phyloP scores from a whole-genome alignment of 2,797 vertebrate species.

The Rhinoraja longicauda region DNA sequence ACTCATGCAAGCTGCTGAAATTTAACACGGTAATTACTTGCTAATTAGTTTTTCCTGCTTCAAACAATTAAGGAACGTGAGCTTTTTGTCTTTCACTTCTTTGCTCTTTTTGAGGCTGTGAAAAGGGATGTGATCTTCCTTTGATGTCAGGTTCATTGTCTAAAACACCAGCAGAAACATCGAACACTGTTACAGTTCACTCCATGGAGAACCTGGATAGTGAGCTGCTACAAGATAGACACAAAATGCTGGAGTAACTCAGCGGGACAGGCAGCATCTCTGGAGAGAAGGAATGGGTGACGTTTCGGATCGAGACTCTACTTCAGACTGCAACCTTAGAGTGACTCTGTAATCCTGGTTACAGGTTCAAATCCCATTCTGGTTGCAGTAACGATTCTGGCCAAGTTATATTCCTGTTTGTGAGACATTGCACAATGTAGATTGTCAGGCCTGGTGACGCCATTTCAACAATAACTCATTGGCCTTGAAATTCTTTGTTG shows the following conservation, averaged over 20 bases:
- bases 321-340: too few species aligned
- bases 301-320: too few species aligned
- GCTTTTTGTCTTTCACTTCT: background rate
- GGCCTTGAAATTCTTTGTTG: background rate
- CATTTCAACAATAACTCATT: background rate
- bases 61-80: conserved; percentile 10
- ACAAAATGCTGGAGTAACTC: too few species aligned
- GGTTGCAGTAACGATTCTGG: too few species aligned
- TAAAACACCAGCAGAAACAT: background rate
- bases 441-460: background rate
- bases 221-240: too few species aligned
- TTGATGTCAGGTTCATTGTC: background rate
- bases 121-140: background rate
- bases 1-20: conserved; percentile 20
- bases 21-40: conserved; percentile 21
- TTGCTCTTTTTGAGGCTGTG: background rate
- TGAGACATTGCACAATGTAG: too few species aligned
- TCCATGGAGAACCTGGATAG: background rate
- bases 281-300: too few species aligned
- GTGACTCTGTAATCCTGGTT: too few species aligned
- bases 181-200: background rate
- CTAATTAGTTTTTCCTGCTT: conserved; percentile 36
- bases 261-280: too few species aligned
- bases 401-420: background rate
- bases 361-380: background rate